Evolutionary conservation across 2,888 invertebrate genomes (phyloP), one percentile per base, ranked within the genome.

Genomic region (Drosophila phalerata): DNA sequence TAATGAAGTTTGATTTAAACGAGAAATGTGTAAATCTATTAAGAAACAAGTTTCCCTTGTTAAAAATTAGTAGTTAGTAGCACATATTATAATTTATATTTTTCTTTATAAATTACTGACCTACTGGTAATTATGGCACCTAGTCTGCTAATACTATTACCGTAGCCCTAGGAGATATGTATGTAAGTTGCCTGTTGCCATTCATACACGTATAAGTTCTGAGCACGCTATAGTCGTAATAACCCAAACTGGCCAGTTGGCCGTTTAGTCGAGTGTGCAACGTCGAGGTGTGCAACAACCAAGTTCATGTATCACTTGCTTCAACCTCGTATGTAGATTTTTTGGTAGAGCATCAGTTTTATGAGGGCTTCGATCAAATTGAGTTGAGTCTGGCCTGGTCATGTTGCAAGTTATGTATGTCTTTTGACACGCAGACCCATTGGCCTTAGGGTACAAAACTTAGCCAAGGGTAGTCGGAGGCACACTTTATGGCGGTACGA

Each of bases 361-460:
- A 70, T 77, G 79, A 73, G 69, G 19, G 74, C 60, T 77, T 64
- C 75, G 81, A 85, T 83, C 84, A 79, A 79, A 62, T 79, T 80
- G 76, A 72, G 62, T 56, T 57, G 63, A 22, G 42, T 47, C 28
- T 55, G 38, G 62, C 40, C 63, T 69, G 78, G 73, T 68, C 85
- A 70, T 85, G 78, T 85, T 73, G 80, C 63, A 87, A 85, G 80
- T 87, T 71, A 85, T 83, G 79, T 85, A 87, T 85, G 80, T 87
- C 81, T 87, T 85, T 81, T 87, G 87, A 85, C 85, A 87, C 85
- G 85, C 82, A 85, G 82, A 34, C 48, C 49, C 49, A 43, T 63
- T 61, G 57, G 64, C 86, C 77, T 61, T 40, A 56, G 69, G 82
- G 53, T 56, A 56, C 32, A 51, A 51, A 63, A 57, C 61, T 66